A percentile compares a stretch with the other conserved stretches of the same genome.
Evolutionary conservation across 2,888 invertebrate genomes (phyloP).

Genomic region (Allacma fusca): DNA sequence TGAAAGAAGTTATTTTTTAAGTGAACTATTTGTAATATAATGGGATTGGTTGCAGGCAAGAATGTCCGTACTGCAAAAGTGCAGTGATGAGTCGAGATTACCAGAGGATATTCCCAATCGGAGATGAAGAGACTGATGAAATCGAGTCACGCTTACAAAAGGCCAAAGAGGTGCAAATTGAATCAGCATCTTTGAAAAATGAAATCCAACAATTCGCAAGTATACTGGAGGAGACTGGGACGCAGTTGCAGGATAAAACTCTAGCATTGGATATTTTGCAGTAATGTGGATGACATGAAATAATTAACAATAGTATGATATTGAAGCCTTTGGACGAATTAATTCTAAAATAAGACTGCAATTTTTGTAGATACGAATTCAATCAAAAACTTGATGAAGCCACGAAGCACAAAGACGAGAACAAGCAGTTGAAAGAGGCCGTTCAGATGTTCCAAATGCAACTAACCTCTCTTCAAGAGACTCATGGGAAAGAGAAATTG

Average conservation of each 20-base stretch:
- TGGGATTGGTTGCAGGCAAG: slow-evolving; percentile 49
- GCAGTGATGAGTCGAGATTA: slow-evolving; percentile 54
- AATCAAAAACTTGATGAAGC: neutral
- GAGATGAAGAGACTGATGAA: slow-evolving; percentile 60
- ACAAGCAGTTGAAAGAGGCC: no score
- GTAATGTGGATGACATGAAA: no score
- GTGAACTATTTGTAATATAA: neutral
- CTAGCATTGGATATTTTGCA: slow-evolving; percentile 57
- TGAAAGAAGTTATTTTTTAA: no score
- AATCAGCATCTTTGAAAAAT: slow-evolving; percentile 45
- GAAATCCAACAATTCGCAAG: slow-evolving; percentile 53
- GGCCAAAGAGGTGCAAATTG: slow-evolving; percentile 49
- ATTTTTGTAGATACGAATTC: slow-evolving; percentile 2
- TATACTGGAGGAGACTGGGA: slow-evolving; percentile 52
- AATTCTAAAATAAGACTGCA: no score
- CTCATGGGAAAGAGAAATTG: no score
- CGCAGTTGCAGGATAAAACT: slow-evolving; percentile 54
- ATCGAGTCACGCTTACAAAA: slow-evolving; percentile 56
- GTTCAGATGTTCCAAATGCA: no score
- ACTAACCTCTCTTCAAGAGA: no score
- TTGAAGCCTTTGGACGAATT: no score
- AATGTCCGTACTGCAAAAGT: slow-evolving; percentile 56
- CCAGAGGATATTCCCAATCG: slow-evolving; percentile 58
- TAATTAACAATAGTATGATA: neutral
- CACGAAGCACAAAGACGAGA: no score